Percentiles rank a stretch among this genome's conserved stretches.
phyloP scores from a whole-genome alignment of 2,113 vertebrate species.

The Zonotrichia leucophrys region DNA sequence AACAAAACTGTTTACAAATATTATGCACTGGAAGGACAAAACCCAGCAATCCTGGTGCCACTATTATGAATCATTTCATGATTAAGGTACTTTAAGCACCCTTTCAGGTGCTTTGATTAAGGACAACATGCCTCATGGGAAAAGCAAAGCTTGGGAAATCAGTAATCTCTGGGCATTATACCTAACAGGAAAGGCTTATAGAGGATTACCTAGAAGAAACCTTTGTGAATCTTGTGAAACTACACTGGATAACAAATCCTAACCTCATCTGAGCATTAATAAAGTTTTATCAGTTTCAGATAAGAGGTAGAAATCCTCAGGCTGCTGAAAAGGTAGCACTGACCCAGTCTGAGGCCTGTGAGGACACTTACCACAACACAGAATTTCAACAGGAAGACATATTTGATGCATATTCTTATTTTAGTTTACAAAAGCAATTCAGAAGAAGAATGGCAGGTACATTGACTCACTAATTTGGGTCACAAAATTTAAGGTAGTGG shows the following conservation, averaged over 20 bases:
- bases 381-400: background rate
- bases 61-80: slow-evolving; percentile 19
- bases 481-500: background rate
- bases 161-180: slow-evolving; percentile 57
- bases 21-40: slow-evolving; percentile 11
- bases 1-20: slow-evolving; percentile 1
- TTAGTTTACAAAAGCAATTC: background rate
- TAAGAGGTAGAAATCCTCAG: slow-evolving; percentile 32
- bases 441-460: background rate
- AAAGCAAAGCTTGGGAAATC: slow-evolving; percentile 56
- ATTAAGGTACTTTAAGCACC: background rate
- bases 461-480: background rate
- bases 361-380: background rate
- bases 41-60: background rate
- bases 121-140: background rate
- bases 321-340: background rate
- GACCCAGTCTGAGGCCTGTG: background rate
- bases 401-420: background rate
- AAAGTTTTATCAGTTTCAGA: slow-evolving; percentile 58
- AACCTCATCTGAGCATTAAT: background rate
- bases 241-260: slow-evolving; percentile 35
- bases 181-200: slow-evolving; percentile 62
- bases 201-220: slow-evolving; percentile 60
- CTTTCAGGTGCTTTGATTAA: slow-evolving; percentile 50
- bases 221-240: slow-evolving; percentile 47